These are phyloP conservation scores for Protonemura montana DNA, from an alignment of 2,888 invertebrate genomes.

Conservation along the genomic window DNA sequence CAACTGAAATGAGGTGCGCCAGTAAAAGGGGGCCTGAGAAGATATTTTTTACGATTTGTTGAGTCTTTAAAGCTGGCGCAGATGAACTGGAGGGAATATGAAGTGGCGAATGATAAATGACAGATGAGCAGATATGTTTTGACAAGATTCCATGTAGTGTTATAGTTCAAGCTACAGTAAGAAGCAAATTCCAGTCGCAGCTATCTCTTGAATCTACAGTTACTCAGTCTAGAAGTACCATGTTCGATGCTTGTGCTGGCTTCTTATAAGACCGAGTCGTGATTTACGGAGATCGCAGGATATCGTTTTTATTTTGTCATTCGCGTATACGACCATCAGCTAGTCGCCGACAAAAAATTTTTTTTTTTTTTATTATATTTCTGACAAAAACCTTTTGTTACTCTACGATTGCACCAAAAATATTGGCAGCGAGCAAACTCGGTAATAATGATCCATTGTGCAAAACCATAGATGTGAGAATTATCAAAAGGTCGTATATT, in stretches of 20 bases:
- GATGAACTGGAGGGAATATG: background rate
- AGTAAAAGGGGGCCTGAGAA: background rate
- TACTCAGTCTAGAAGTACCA: background rate
- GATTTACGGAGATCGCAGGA: background rate
- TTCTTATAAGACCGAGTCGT: background rate
- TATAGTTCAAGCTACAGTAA: constrained; percentile 7
- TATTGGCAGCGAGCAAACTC: background rate
- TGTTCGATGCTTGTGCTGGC: background rate
- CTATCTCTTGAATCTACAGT: background rate
- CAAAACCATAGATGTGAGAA: background rate
- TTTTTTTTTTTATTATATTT: background rate
- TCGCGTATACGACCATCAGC: background rate
- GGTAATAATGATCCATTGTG: background rate
- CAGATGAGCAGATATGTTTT: background rate
- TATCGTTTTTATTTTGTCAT: background rate
- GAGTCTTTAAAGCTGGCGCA: too few relatives aligned
- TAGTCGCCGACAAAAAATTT: too few relatives aligned
- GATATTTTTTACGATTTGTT: background rate
- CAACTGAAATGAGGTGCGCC: background rate
- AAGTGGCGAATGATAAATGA: constrained; percentile 12
- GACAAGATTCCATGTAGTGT: background rate
- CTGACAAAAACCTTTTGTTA: background rate
- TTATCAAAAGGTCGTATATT: constrained; percentile 12
- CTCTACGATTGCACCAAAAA: background rate
- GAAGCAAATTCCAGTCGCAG: background rate